Conservation (phyloP, 2,113 vertebrate species). For the Alouatta palliata region DNA sequence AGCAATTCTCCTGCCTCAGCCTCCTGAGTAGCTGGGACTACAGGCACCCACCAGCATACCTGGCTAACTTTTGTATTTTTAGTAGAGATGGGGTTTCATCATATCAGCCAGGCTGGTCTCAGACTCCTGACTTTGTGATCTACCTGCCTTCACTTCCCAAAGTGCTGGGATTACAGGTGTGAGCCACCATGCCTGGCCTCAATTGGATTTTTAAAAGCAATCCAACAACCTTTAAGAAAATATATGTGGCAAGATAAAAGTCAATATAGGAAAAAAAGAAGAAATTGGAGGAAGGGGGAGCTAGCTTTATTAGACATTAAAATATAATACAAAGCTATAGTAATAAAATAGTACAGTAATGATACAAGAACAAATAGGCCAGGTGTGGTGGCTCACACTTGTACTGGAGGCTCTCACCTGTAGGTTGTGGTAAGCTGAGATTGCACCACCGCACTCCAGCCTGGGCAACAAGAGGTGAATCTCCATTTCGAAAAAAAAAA, state of each 20-base stretch:
- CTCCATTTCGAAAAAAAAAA: too few relatives aligned
- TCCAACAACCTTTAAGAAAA: not conserved
- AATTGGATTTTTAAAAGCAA: not conserved
- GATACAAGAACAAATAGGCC: not conserved
- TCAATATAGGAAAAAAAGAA: not conserved
- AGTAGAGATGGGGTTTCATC: too few relatives aligned
- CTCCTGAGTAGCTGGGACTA: not conserved
- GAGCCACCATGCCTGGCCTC: not conserved
- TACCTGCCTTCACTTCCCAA: not conserved
- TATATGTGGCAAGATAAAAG: not conserved
- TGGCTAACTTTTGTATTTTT: too few relatives aligned
- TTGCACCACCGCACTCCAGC: too few relatives aligned
- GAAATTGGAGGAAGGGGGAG: not conserved
- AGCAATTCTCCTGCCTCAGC: not conserved
- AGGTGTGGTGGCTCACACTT: too few relatives aligned
- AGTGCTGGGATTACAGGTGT: not conserved
- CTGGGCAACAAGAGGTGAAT: too few relatives aligned
- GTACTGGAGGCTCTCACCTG: too few relatives aligned
- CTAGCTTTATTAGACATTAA: not conserved
- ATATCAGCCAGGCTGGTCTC: not conserved
- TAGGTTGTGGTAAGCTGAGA: too few relatives aligned
- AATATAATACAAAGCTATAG: not conserved
- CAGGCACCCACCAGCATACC: too few relatives aligned
- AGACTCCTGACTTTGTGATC: not conserved
- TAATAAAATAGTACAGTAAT: not conserved